Evolutionary conservation across 2,797 vertebrate genomes (phyloP).

Genomic region (Periophthalmus magnuspinnatus): DNA sequence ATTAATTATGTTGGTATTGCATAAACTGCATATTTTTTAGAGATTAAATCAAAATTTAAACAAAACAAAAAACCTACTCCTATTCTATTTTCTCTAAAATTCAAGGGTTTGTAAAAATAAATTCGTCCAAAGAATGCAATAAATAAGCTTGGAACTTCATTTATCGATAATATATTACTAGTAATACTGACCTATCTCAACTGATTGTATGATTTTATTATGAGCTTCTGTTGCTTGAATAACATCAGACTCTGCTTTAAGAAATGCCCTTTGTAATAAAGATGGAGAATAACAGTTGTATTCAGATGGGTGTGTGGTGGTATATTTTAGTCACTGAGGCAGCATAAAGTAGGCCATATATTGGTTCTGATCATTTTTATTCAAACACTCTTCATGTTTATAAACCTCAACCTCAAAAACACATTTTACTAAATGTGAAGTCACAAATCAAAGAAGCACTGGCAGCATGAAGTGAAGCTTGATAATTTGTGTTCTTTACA

Average conservation of each 20-base stretch:
- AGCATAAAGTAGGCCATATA: neutral
- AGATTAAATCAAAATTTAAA: too few relatives aligned
- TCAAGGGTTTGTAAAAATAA: neutral
- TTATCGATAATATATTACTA: too few relatives aligned
- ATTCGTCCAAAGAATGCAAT: neutral
- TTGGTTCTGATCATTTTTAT: neutral
- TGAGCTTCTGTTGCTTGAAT: neutral
- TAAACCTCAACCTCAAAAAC: neutral
- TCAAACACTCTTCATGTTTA: neutral
- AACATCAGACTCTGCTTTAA: neutral
- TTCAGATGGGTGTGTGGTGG: neutral
- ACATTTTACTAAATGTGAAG: neutral
- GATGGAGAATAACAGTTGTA: neutral
- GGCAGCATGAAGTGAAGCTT: neutral
- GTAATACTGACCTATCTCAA: neutral
- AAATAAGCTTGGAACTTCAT: neutral
- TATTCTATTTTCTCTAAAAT: neutral
- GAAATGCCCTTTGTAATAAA: neutral
- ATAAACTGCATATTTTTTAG: too few relatives aligned
- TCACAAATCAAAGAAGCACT: neutral
- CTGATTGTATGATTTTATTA: neutral
- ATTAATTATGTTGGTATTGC: too few relatives aligned
- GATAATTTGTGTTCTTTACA: too few relatives aligned
- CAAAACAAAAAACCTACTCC: too few relatives aligned
- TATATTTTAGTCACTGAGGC: neutral